Evolutionary conservation across 2,888 invertebrate genomes (phyloP).

Genomic region (Trissonchulus latispiculum): DNA sequence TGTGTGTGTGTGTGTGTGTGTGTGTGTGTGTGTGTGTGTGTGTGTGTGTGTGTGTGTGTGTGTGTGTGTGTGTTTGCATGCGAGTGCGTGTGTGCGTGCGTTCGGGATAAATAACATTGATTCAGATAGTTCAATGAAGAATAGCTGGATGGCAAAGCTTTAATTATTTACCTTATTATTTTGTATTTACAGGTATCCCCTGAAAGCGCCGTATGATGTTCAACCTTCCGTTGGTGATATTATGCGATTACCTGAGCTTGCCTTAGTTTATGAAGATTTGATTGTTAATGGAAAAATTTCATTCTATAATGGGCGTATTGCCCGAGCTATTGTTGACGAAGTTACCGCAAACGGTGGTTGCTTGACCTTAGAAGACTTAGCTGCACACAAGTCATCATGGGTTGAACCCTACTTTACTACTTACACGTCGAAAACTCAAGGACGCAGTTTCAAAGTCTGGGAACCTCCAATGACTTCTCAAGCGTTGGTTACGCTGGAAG

Average conservation of each 20-base stretch:
- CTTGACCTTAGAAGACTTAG: slow-evolving; percentile 18
- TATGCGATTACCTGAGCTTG: slow-evolving; percentile 16
- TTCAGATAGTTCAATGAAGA: too few species aligned
- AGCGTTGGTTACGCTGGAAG: slow-evolving; percentile 18
- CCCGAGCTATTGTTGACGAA: slow-evolving; percentile 3
- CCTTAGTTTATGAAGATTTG: slow-evolving; percentile 12
- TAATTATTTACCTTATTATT: too few species aligned
- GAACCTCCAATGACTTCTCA: slow-evolving; percentile 14
- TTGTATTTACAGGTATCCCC: not conserved
- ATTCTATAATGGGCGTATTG: slow-evolving; percentile 19
- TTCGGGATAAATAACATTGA: too few species aligned
- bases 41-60: too few species aligned
- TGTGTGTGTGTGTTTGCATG: too few species aligned
- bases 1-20: too few species aligned
- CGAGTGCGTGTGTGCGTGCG: too few species aligned
- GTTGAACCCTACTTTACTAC: slow-evolving; percentile 1
- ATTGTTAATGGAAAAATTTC: not conserved
- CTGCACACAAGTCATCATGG: not conserved
- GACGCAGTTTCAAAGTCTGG: not conserved
- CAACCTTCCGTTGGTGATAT: slow-evolving; percentile 5
- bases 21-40: too few species aligned
- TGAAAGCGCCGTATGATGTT: not conserved
- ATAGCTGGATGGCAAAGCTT: too few species aligned
- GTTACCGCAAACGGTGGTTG: not conserved
- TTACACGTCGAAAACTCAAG: not conserved